phyloP scores from a whole-genome alignment of 2,797 vertebrate species.

The Sebastes baramenuke region DNA sequence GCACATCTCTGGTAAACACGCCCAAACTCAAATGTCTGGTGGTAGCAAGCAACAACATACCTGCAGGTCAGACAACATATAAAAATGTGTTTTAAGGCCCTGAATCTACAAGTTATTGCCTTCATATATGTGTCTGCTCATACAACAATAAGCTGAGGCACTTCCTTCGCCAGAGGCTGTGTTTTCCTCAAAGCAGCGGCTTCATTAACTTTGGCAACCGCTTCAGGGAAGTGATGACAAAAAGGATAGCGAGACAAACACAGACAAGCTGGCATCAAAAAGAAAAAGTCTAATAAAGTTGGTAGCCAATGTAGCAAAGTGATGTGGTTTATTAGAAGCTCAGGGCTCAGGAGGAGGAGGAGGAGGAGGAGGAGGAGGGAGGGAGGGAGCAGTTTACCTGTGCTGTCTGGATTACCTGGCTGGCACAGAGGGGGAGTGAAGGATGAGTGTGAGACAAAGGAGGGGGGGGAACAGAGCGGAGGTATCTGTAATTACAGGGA shows the following conservation, averaged over 20 bases:
- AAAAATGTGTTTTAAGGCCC: not conserved
- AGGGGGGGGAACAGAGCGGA: slow-evolving; percentile 49
- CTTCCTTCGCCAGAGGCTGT: slow-evolving; percentile 15
- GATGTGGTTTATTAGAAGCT: not conserved
- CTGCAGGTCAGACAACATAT: not conserved
- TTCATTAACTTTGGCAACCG: slow-evolving; percentile 28
- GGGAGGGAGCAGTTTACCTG: slow-evolving; percentile 27
- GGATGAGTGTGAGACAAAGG: slow-evolving; percentile 55
- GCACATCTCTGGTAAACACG: no score
- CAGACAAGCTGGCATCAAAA: slow-evolving; percentile 11
- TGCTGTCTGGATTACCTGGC: slow-evolving; percentile 48
- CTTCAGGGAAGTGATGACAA: slow-evolving; percentile 23
- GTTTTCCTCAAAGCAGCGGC: slow-evolving; percentile 28
- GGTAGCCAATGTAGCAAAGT: not conserved
- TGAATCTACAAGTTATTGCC: slow-evolving; percentile 38
- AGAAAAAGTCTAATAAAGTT: slow-evolving; percentile 16
- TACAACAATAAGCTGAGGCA: slow-evolving; percentile 35
- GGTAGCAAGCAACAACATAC: not conserved
- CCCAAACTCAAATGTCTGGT: not conserved
- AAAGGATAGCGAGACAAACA: slow-evolving; percentile 17
- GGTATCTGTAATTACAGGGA: slow-evolving; percentile 70
- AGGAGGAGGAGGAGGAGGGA: not conserved
- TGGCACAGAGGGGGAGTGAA: slow-evolving; percentile 29
- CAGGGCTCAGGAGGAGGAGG: not conserved
- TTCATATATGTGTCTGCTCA: not conserved